Conservation (phyloP, 2,888 invertebrate species). For the Aproaerema taeniolella region DNA sequence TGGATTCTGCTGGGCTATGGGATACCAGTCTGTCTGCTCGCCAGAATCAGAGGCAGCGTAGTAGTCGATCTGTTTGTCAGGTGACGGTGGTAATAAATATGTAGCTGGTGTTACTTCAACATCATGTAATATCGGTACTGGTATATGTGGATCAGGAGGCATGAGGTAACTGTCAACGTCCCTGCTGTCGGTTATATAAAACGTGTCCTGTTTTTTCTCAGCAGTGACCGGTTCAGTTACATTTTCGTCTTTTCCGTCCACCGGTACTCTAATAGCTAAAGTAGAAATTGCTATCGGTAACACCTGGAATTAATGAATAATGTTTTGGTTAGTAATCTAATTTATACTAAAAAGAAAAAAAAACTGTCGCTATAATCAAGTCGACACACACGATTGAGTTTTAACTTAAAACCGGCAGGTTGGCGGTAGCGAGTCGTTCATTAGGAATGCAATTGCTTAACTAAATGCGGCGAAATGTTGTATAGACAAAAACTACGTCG, state of each 20-base stretch:
- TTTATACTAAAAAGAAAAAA: conserved; percentile 1
- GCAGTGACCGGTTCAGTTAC: conserved; percentile 22
- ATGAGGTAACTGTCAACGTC: conserved; percentile 49
- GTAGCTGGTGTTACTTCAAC: conserved; percentile 46
- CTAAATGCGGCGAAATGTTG: conserved; percentile 27
- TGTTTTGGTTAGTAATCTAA: conserved; percentile 1
- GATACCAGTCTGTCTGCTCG: conserved; percentile 62
- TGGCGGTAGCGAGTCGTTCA: no score
- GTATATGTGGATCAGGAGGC: conserved; percentile 46
- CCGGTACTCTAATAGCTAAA: conserved; percentile 51
- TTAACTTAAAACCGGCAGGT: conserved; percentile 7
- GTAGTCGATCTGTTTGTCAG: conserved; percentile 38
- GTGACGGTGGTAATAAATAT: conserved; percentile 52
- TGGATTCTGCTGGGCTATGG: conserved; percentile 41
- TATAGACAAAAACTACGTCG: conserved; percentile 29
- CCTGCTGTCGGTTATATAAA: conserved; percentile 42
- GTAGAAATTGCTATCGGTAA: conserved; percentile 35
- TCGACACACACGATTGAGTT: conserved; percentile 9
- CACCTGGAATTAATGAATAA: conserved; percentile 41
- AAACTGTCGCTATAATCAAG: conserved; percentile 4
- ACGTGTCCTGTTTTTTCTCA: conserved; percentile 20
- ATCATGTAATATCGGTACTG: conserved; percentile 37
- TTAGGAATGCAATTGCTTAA: conserved; percentile 27
- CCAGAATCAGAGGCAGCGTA: conserved; percentile 41
- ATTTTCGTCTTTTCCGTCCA: conserved; percentile 35